These are phyloP conservation scores for Sebastes oblongus DNA, from an alignment of 2,797 vertebrate genomes.

Conservation along the genomic window DNA sequence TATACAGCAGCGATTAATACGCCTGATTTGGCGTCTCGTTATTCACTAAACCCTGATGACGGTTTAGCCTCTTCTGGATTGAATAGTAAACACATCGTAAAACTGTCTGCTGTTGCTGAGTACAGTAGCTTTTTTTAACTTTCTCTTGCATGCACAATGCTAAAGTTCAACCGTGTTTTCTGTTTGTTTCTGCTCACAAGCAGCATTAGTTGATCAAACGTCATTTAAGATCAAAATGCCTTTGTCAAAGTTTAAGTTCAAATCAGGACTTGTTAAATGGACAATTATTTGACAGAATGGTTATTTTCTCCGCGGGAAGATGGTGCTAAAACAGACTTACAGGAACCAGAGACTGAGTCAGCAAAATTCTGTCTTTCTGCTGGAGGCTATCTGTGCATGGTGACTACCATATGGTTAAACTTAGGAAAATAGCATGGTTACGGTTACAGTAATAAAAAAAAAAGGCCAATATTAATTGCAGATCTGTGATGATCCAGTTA, in stretches of 20 bases:
- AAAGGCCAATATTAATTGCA: background rate
- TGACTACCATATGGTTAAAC: background rate
- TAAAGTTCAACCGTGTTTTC: background rate
- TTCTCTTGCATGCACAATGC: background rate
- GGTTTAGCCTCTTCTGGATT: background rate
- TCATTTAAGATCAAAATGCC: background rate
- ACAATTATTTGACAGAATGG: background rate
- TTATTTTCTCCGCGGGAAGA: background rate
- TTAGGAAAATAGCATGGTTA: background rate
- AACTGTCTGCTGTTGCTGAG: background rate
- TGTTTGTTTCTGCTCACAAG: background rate
- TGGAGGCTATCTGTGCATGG: background rate
- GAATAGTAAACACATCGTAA: background rate
- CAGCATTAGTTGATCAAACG: background rate
- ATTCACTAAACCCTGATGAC: background rate
- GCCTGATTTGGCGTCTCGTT: background rate
- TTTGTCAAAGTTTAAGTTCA: background rate
- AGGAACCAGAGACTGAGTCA: background rate
- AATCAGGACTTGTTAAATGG: background rate
- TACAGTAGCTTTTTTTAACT: background rate
- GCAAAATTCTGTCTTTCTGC: background rate
- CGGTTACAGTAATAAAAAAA: background rate
- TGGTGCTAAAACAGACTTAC: background rate
- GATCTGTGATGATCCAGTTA: background rate
- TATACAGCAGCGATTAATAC: background rate